A percentile compares a stretch with the other conserved stretches of the same genome.
phyloP scores from a whole-genome alignment of 2,797 vertebrate genomes.

The Enteromius anoplus region DNA sequence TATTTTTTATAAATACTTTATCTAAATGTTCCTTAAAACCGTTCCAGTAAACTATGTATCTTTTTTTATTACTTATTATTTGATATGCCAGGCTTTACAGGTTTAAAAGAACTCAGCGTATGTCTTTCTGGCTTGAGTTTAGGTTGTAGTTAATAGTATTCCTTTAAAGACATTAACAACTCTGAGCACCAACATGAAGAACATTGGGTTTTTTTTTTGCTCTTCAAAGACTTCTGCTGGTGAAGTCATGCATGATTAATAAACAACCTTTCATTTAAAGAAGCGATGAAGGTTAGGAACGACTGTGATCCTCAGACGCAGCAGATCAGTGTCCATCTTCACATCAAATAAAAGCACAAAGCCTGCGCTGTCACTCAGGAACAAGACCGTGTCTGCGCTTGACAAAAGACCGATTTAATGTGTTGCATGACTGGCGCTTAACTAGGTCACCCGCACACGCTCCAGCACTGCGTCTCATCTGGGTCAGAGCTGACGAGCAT shows the following conservation, averaged over 20 bases:
- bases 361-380: constrained; percentile 51
- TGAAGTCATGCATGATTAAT: constrained; percentile 16
- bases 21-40: too few species aligned
- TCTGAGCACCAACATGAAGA: not conserved
- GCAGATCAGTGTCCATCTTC: not conserved
- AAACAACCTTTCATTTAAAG: not conserved
- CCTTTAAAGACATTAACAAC: not conserved
- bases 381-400: constrained; percentile 53
- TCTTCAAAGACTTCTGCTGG: constrained; percentile 3
- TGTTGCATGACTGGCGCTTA: constrained; percentile 73
- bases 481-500: constrained; percentile 81
- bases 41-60: too few species aligned
- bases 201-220: not conserved
- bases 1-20: too few species aligned
- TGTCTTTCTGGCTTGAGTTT: not conserved
- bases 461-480: constrained; percentile 79
- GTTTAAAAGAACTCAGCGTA: too few species aligned
- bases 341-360: constrained; percentile 4
- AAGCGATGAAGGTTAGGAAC: not conserved
- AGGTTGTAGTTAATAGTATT: not conserved
- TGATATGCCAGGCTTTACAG: too few species aligned
- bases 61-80: too few species aligned
- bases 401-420: constrained; percentile 73
- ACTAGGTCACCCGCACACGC: constrained; percentile 82
- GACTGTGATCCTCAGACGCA: not conserved